Conservation (phyloP, 2,797 vertebrate species). For the Vultur gryphus region DNA sequence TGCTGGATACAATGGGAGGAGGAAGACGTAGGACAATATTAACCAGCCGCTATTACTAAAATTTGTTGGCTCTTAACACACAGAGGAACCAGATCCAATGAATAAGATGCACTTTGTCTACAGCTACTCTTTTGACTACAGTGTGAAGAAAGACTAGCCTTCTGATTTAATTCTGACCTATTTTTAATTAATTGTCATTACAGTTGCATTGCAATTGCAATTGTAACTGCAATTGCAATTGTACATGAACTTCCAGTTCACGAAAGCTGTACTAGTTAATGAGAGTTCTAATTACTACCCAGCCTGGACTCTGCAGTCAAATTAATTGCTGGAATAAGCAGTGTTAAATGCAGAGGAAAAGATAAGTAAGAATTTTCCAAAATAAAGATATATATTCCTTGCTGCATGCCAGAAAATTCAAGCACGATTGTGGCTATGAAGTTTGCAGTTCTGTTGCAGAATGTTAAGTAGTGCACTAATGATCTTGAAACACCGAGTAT, state of each 20-base stretch:
- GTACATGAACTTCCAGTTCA: not conserved
- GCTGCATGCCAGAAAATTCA: not conserved
- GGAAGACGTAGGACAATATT: not conserved
- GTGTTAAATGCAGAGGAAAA: not conserved
- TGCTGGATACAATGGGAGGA: conserved; percentile 25
- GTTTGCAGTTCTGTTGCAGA: not conserved
- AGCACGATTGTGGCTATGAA: not conserved
- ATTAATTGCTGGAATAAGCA: not conserved
- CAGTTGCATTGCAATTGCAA: not conserved
- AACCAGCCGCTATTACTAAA: conserved; percentile 1
- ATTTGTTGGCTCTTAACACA: not conserved
- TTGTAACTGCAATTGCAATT: not conserved
- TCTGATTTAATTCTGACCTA: not conserved
- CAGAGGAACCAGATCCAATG: not conserved
- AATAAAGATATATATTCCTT: not conserved
- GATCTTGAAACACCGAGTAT: not conserved
- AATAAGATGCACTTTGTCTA: not conserved
- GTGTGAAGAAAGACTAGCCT: not conserved
- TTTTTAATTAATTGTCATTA: not conserved
- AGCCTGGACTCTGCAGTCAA: not conserved
- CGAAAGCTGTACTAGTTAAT: not conserved
- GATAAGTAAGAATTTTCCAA: not conserved
- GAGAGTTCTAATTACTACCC: not conserved
- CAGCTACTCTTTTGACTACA: not conserved
- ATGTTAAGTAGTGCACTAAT: not conserved